phyloP scores from a whole-genome alignment of 2,888 invertebrate genomes.

The Acanthosoma haemorrhoidale region DNA sequence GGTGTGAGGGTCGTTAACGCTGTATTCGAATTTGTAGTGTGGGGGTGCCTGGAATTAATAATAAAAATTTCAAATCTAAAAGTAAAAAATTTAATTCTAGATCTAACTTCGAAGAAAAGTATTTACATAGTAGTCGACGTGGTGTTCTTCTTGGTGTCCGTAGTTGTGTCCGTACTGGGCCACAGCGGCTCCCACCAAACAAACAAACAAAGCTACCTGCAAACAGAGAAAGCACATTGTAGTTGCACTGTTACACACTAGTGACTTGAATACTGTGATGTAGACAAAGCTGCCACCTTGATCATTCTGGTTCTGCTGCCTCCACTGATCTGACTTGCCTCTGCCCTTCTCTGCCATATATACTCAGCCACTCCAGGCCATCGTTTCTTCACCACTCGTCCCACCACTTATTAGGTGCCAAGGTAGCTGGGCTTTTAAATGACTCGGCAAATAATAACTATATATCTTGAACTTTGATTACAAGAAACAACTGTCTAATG shows the following conservation, averaged over 20 bases:
- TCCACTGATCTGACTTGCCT: not conserved
- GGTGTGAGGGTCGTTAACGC: conserved; percentile 32
- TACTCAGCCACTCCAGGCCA: not conserved
- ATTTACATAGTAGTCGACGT: conserved; percentile 36
- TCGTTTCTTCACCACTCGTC: not conserved
- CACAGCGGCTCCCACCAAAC: conserved; percentile 25
- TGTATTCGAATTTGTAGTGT: conserved; percentile 32
- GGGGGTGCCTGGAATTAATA: conserved; percentile 27
- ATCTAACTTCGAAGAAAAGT: not conserved
- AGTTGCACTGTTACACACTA: too few relatives aligned
- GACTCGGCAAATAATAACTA: too few relatives aligned
- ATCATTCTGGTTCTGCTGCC: not conserved
- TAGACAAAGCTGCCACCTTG: not conserved
- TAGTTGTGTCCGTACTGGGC: conserved; percentile 37
- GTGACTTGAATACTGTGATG: too few relatives aligned
- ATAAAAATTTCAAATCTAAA: not conserved
- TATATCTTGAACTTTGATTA: too few relatives aligned
- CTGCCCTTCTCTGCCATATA: not conserved
- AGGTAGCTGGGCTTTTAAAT: too few relatives aligned
- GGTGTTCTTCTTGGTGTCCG: conserved; percentile 35
- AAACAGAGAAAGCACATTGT: too few relatives aligned
- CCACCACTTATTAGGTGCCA: not conserved
- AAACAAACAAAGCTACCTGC: conserved; percentile 1
- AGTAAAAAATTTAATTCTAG: not conserved
- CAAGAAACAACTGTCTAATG: too few relatives aligned